Base-by-base conservation (phyloP, 2,888 invertebrate genomes). In the Eilema sororculum region DNA sequence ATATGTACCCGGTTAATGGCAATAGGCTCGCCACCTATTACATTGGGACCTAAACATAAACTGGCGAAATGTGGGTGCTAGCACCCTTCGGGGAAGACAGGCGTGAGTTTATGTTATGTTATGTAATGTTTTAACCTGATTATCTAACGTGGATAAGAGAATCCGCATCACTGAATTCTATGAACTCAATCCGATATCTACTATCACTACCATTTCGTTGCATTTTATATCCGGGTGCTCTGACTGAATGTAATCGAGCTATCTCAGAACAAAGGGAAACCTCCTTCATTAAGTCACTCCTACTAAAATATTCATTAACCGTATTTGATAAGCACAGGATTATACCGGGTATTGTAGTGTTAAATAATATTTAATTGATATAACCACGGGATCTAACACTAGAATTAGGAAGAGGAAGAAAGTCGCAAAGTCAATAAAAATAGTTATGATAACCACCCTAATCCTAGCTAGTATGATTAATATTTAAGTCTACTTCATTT, bases 261-360 rank as follows among this genome's bases (percentile, higher is more conserved):
- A 93, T 92, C 89, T 78, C 81, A 85, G 88, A 83, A 93, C 93
- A 94, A 93, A 93, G 93, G 91, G 90, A 86, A n/a, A 86, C 88
- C 86, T 90, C 89, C 90, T 93, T 93, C 91, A 94, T 94, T 93
- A 93, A 90, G 90, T 89, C 87, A 74, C 87, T 87, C 86, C 89
- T 87, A 87, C 87, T 93, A 90, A 92, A 94, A 93, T 93, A 94
- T 94, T 93, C 92, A 94, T 91, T 91, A 90, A 84, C 80, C 76
- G 82, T 85, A 83, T 84, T 83, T 86, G 82, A 85, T 86, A 83
- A 81, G 82, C 84, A 84, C 82, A 73, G 72, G 75, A 75, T 82
- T 74, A 71, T 67, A 74, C 74, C 63, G 73, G 73, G 75, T 65
- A 65, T 82, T 74, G 59, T 68, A 64, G 68, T 52, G 71, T 68